Conservation (phyloP, 2,797 vertebrate genomes). For the Anas capensis region DNA sequence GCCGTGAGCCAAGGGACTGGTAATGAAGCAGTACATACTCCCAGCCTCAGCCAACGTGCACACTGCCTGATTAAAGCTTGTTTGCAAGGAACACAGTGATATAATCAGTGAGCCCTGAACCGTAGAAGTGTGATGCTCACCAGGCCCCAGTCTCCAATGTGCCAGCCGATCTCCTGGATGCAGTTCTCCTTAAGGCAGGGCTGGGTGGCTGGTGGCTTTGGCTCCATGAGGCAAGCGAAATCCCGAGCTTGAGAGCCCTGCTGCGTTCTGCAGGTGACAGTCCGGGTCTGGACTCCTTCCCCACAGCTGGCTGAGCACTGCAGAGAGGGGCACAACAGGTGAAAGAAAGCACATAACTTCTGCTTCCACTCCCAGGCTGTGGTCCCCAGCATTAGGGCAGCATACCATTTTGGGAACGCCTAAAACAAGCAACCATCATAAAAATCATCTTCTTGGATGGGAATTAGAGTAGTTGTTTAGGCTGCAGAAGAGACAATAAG, state of each 20-base stretch:
- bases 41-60: neutral
- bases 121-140: constrained; percentile 77
- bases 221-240: constrained; percentile 79
- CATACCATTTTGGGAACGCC: neutral
- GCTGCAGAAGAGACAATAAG: neutral
- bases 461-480: neutral
- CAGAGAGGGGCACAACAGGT: constrained; percentile 1
- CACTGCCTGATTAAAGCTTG: neutral
- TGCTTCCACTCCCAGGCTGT: neutral
- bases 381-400: neutral
- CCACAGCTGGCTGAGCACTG: constrained; percentile 94
- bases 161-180: constrained; percentile 84
- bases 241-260: constrained; percentile 82
- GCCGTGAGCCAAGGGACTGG: neutral
- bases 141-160: constrained; percentile 90
- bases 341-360: neutral
- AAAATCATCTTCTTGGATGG: neutral
- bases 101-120: neutral
- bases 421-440: neutral
- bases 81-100: neutral
- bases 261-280: constrained; percentile 82
- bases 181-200: constrained; percentile 84
- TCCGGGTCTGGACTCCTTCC: constrained; percentile 87
- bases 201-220: constrained; percentile 79
- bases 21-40: constrained; percentile 14